Conservation (phyloP, 2,113 vertebrate species). For the Phoenicopterus ruber region DNA sequence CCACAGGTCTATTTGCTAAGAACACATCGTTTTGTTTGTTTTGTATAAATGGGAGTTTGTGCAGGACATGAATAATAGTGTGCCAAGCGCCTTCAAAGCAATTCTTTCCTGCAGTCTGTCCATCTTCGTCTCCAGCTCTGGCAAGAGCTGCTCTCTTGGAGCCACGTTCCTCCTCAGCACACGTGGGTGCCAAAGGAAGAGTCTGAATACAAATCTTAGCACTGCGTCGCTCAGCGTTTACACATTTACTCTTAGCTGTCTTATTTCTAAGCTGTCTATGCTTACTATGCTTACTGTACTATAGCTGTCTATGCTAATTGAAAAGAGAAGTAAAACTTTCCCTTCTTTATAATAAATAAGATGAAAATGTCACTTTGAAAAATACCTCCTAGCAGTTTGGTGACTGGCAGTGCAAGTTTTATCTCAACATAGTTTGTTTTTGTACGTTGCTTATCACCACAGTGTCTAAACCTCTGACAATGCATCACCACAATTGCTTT, state of each 20-base stretch:
- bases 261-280: not conserved
- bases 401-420: not conserved
- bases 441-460: not conserved
- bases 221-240: fast-evolving
- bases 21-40: not conserved
- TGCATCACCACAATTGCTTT: not conserved
- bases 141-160: not conserved
- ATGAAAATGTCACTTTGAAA: not conserved
- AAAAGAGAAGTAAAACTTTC: not conserved
- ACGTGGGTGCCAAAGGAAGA: not conserved
- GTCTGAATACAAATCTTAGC: not conserved
- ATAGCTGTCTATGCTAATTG: not conserved
- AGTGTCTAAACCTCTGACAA: not conserved
- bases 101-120: not conserved
- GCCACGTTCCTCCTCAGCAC: not conserved
- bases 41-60: not conserved
- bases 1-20: not conserved
- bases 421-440: not conserved
- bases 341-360: not conserved
- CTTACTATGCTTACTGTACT: not conserved
- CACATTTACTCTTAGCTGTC: fast-evolving
- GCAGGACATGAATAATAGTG: not conserved
- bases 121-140: not conserved
- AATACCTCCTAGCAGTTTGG: not conserved
- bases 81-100: not conserved